A percentile compares a stretch with the other conserved stretches of the same genome.
Conservation (phyloP, 2,797 vertebrate species). For the Protonibea diacanthus region DNA sequence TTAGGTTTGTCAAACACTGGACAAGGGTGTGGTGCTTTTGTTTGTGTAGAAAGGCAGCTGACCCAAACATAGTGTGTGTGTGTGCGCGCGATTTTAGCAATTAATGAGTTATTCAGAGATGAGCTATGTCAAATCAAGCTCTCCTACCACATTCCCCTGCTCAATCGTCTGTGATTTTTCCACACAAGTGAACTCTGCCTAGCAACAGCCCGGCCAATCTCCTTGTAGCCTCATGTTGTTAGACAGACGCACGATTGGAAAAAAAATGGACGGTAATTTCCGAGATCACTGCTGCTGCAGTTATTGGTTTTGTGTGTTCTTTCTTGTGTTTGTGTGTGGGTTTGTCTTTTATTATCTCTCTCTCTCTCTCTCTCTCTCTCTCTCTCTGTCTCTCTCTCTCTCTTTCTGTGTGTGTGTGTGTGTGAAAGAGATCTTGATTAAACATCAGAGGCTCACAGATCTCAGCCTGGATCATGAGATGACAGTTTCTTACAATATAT, state of each 20-base stretch:
- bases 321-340: constrained; percentile 22
- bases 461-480: constrained; percentile 1
- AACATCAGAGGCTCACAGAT: constrained; percentile 16
- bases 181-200: constrained; percentile 43
- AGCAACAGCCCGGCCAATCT: constrained; percentile 58
- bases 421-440: background rate
- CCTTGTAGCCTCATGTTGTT: constrained; percentile 4
- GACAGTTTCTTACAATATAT: background rate
- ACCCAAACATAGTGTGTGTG: background rate
- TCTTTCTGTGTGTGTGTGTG: constrained; percentile 15
- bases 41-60: background rate
- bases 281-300: constrained; percentile 30
- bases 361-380: too few species aligned
- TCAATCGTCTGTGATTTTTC: background rate
- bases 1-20: background rate
- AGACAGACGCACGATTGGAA: background rate
- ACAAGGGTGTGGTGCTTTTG: background rate
- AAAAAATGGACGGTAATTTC: constrained; percentile 35
- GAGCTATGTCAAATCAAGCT: background rate
- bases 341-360: background rate
- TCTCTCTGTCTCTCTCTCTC: too few species aligned
- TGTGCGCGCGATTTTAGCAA: background rate
- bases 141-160: background rate
- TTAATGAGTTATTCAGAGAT: background rate
- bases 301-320: constrained; percentile 42